These are phyloP conservation scores for Diploscapter pachys DNA, from an alignment of 1,140 invertebrate species.

Conservation along the genomic window DNA sequence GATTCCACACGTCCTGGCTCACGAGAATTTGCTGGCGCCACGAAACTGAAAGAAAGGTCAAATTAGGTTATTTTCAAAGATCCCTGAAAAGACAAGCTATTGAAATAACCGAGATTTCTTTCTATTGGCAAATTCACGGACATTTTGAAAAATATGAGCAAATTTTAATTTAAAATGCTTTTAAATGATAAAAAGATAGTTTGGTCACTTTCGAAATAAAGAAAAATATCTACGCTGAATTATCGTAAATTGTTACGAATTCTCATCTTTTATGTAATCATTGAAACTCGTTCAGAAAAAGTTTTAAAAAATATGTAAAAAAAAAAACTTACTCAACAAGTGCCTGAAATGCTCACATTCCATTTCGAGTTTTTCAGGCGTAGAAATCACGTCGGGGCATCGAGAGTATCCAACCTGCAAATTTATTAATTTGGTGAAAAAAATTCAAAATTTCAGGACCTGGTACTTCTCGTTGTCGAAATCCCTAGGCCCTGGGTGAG, in stretches of 20 bases:
- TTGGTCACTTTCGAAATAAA: too few relatives aligned
- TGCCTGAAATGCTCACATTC: background rate
- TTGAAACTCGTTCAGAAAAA: too few relatives aligned
- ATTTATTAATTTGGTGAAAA: too few relatives aligned
- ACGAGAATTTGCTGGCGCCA: constrained; percentile 16
- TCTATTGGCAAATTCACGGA: too few relatives aligned
- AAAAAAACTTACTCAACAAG: constrained; percentile 21
- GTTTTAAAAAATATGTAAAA: background rate
- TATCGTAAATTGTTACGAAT: too few relatives aligned
- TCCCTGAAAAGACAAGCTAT: background rate
- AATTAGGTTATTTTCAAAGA: background rate
- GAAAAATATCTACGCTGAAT: too few relatives aligned
- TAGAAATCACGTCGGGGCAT: constrained; percentile 9
- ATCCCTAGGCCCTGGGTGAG: background rate
- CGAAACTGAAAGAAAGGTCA: constrained; percentile 12
- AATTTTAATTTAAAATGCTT: too few relatives aligned
- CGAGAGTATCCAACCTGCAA: too few relatives aligned
- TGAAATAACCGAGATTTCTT: too few relatives aligned
- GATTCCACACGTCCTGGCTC: background rate
- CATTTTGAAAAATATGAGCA: too few relatives aligned
- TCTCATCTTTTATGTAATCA: too few relatives aligned
- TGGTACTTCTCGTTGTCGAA: constrained; percentile 11
- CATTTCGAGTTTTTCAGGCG: constrained; percentile 11
- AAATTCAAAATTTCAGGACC: background rate
- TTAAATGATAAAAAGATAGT: too few relatives aligned